Conservation (phyloP, 2,113 vertebrate species). For the Eubucco bourcierii region DNA sequence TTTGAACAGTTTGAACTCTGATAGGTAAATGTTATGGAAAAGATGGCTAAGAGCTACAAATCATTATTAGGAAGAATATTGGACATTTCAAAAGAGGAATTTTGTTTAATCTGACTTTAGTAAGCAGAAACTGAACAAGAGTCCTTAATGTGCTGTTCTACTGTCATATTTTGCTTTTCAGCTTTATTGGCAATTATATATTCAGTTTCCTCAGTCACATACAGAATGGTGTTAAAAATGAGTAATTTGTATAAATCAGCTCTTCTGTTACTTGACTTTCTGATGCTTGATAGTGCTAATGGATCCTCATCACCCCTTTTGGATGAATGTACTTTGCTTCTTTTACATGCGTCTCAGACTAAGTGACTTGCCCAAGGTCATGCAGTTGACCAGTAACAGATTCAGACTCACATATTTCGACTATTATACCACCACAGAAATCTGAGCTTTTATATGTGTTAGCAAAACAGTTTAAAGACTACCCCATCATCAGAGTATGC, state of each 20-base stretch:
- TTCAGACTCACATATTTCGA: background rate
- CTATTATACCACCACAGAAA: background rate
- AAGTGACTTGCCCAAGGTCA: conserved; percentile 3
- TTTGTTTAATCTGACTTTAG: background rate
- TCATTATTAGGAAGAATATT: background rate
- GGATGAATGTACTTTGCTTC: background rate
- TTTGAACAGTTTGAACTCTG: background rate
- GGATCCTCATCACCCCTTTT: background rate
- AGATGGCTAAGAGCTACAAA: background rate
- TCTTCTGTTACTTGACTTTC: background rate
- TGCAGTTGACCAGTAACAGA: background rate
- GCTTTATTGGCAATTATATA: background rate
- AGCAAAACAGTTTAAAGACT: background rate
- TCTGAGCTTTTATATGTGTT: background rate
- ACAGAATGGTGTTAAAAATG: background rate
- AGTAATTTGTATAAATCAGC: background rate
- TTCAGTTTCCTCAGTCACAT: background rate
- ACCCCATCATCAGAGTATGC: background rate
- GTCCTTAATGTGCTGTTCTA: background rate
- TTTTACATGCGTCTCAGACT: rapidly evolving
- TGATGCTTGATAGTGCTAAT: background rate
- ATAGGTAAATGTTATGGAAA: background rate
- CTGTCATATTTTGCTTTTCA: background rate
- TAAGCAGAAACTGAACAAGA: background rate
- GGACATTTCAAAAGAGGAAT: background rate